Evolutionary conservation across 1,140 invertebrate species (phyloP).

Genomic region (Musca vetustissima): DNA sequence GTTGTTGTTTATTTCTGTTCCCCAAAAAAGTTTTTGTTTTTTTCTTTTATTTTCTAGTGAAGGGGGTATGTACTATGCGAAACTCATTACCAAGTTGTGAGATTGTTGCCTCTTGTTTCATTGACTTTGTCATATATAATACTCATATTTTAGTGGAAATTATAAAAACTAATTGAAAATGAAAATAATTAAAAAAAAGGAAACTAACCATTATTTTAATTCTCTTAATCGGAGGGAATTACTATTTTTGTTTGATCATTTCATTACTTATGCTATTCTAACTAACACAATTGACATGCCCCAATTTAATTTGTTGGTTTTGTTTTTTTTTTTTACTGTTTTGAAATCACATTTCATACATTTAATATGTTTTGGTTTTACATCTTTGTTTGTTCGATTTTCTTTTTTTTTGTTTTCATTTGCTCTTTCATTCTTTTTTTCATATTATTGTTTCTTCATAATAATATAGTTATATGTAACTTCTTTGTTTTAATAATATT

Average conservation of each 20-base stretch:
- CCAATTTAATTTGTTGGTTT: not conserved
- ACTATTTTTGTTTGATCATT: conserved; percentile 18
- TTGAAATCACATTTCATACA: conserved; percentile 29
- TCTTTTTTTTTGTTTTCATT: conserved; percentile 9
- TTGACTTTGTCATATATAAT: not conserved
- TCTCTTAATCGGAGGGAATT: conserved; percentile 30
- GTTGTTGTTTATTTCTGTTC: too few relatives aligned
- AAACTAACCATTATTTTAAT: conserved; percentile 8
- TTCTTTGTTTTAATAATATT: not conserved
- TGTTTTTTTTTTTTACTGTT: not conserved
- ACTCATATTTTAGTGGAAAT: not conserved
- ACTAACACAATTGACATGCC: conserved; percentile 16
- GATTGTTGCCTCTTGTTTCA: too few relatives aligned
- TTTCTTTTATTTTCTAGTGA: too few relatives aligned
- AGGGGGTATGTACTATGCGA: too few relatives aligned
- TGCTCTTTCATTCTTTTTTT: conserved; percentile 27
- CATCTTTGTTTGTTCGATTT: conserved; percentile 35
- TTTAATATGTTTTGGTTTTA: conserved; percentile 48
- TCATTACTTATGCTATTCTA: conserved; percentile 4
- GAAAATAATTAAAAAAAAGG: not conserved
- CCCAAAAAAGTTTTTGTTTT: too few relatives aligned
- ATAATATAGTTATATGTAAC: too few relatives aligned
- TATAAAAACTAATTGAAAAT: not conserved
- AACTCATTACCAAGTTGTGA: too few relatives aligned
- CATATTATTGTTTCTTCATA: too few relatives aligned